Base-by-base conservation (phyloP, 2,113 vertebrate genomes). In the Ophthalmolycus amberensis region DNA sequence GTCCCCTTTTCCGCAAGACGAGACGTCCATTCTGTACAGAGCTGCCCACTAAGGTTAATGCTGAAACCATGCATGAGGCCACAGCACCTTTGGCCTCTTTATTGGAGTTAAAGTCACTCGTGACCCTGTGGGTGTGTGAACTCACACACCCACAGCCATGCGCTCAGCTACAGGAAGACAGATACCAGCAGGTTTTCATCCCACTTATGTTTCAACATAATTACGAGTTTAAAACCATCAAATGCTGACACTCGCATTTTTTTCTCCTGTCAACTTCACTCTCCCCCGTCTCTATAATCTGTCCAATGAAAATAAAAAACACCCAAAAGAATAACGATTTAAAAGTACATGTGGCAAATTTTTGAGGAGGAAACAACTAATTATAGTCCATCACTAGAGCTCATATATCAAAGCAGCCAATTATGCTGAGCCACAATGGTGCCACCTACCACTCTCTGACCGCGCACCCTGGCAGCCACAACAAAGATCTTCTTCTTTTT, bases 1-100 rank as follows among this genome's bases (percentile, higher is more conserved):
- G 84, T 71, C 86, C 69, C 58, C 29, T 29, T 34, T 74, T 48
- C 73, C 75, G 79, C 80, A 80, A 91, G 89, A 89, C 67, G 86
- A 92, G 90, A 72, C 79, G 86, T 68, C 83, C 77, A 15, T 60
- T 64, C 72, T 81, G 77, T 77, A 56, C 29, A 3, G 58, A 84
- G 78, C 79, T 37, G 85, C 80, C 79, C 62, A 20, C 80, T 80
- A 63, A 91, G 93, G 92, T 93, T 92, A 93, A 94, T 89, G 86
- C 75, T 75, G 82, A 92, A 92, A 93, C 88, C 91, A 93, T 87
- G 69, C 88, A 67, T 1, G 37, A 79, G 83, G 85, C 83, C 86
- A 32, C 46, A 0, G 38, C 82, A 93, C 92, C 92, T 92, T 88
- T 94, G 88, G 80, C 90, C 93, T 89, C 75, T 90, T 90, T 90